phyloP scores from a whole-genome alignment of 2,113 vertebrate species.

The Orthonyx spaldingii region DNA sequence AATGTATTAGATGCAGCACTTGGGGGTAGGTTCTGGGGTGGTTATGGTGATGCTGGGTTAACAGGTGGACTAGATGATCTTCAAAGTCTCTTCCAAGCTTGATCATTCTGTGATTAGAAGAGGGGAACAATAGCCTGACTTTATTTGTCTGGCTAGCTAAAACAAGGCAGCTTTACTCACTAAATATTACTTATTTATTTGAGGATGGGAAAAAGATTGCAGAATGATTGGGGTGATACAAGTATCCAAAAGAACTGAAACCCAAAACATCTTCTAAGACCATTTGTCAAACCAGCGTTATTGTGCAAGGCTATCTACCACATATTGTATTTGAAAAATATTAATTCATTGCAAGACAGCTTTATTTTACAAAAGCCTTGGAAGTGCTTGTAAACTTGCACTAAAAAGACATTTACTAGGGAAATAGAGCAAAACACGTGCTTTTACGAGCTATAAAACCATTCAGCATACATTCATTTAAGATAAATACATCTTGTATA shows the following conservation, averaged over 20 bases:
- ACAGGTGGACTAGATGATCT: not conserved
- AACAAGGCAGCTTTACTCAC: not conserved
- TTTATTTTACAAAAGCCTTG: not conserved
- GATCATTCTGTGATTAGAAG: not conserved
- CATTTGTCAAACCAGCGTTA: not conserved
- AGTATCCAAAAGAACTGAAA: not conserved
- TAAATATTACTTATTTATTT: not conserved
- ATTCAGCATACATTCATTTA: not conserved
- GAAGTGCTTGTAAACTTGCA: not conserved
- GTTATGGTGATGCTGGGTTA: not conserved
- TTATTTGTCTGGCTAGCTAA: not conserved
- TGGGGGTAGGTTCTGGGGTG: not conserved
- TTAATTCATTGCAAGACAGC: not conserved
- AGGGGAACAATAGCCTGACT: not conserved
- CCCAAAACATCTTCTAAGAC: not conserved
- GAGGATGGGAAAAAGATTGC: not conserved
- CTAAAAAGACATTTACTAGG: not conserved
- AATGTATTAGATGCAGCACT: not conserved
- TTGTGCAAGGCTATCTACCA: not conserved
- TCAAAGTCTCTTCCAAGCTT: not conserved
- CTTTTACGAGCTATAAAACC: not conserved
- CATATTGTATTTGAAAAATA: not conserved
- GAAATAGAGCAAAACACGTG: not conserved
- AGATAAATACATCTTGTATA: not conserved
- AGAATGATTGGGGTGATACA: not conserved